Evolutionary conservation across 2,113 vertebrate genomes (phyloP).

Genomic region (Salvelinus alpinus): DNA sequence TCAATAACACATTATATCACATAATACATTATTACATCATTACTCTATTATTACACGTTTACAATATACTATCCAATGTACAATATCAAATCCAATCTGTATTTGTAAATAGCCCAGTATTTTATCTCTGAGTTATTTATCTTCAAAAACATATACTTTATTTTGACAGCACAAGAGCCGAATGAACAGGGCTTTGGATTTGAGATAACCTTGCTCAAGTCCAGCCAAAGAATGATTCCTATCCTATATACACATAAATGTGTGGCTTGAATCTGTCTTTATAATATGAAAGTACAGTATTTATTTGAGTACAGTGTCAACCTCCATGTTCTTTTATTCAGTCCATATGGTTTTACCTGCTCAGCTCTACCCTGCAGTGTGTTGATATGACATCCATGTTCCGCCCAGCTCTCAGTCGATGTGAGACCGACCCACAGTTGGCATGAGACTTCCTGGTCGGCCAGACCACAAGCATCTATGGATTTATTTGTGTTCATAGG

Average conservation of each 20-base stretch:
- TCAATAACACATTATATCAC: no score
- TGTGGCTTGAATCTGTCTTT: constrained; percentile 47
- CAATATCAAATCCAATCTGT: background rate
- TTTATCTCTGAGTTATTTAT: background rate
- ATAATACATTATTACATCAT: no score
- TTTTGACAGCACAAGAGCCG: background rate
- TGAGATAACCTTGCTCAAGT: constrained; percentile 28
- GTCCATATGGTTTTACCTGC: constrained; percentile 63
- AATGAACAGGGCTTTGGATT: constrained; percentile 26
- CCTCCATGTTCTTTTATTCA: constrained; percentile 49
- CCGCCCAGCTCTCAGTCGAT: constrained; percentile 46
- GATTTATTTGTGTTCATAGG: constrained; percentile 72
- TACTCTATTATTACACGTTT: no score
- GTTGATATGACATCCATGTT: constrained; percentile 56
- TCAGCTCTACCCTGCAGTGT: constrained; percentile 29
- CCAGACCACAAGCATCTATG: constrained; percentile 67
- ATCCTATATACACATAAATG: constrained; percentile 31
- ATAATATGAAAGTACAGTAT: constrained; percentile 1
- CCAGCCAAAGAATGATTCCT: constrained; percentile 35
- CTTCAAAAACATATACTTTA: background rate
- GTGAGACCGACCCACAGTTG: constrained; percentile 57
- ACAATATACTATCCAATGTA: no score
- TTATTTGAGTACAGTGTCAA: constrained; percentile 37
- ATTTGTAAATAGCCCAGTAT: background rate
- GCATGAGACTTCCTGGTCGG: constrained; percentile 54